phyloP scores from a whole-genome alignment of 2,113 vertebrate species.

The Erythrocercus mccallii region DNA sequence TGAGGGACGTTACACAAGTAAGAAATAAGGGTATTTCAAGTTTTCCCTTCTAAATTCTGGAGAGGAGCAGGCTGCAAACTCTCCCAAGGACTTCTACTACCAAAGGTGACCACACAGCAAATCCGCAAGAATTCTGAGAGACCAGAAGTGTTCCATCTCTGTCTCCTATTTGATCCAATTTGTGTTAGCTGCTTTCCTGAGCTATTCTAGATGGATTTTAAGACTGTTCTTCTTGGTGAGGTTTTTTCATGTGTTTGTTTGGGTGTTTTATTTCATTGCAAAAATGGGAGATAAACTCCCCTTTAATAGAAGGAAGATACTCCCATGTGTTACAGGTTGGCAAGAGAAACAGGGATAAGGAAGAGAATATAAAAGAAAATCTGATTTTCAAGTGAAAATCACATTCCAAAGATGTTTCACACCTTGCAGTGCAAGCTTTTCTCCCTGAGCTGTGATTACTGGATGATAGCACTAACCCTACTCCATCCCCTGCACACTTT shows the following conservation, averaged over 20 bases:
- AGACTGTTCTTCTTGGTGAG: neutral
- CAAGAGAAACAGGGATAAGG: neutral
- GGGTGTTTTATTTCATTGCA: neutral
- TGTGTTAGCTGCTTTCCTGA: neutral
- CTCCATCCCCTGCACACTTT: neutral
- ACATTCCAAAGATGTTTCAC: neutral
- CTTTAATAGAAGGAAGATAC: neutral
- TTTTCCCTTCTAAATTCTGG: neutral
- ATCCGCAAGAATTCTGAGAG: neutral
- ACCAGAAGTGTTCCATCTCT: neutral
- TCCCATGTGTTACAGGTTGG: neutral
- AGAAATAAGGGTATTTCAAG: neutral
- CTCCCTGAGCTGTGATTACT: conserved; percentile 23
- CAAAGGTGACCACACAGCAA: neutral
- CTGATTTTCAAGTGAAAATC: conserved; percentile 31
- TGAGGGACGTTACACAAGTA: neutral
- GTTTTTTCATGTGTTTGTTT: neutral
- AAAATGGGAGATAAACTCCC: neutral
- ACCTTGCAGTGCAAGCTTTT: neutral
- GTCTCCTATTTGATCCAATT: neutral
- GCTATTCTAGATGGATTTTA: neutral
- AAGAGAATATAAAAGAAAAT: conserved; percentile 7
- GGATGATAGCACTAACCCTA: neutral
- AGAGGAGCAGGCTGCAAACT: neutral
- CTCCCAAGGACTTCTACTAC: neutral